Evolutionary conservation across 2,888 invertebrate species (phyloP).

Genomic region (Eristalis pertinax): DNA sequence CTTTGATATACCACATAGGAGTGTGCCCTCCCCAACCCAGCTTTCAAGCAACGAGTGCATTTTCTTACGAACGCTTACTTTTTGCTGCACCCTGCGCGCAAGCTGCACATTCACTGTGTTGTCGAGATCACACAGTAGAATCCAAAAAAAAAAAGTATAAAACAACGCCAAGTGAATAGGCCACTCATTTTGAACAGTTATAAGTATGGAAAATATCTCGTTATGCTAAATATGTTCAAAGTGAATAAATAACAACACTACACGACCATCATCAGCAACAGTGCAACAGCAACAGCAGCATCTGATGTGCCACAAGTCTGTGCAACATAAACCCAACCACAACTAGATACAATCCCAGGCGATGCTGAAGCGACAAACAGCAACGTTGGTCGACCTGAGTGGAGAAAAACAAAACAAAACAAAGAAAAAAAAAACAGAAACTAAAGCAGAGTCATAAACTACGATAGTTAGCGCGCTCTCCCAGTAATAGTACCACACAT

Average conservation of each 20-base stretch:
- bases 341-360: not conserved
- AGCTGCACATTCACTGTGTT: not conserved
- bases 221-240: constrained; percentile 70
- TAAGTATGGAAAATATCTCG: constrained; percentile 66
- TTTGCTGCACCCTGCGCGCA: not conserved
- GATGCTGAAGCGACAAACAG: constrained; percentile 6
- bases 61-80: not conserved
- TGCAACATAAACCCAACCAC: constrained; percentile 7
- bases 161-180: constrained; percentile 21
- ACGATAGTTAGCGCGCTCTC: constrained; percentile 56
- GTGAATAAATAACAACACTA: constrained; percentile 54
- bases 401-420: constrained; percentile 5
- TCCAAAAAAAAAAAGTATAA: not conserved
- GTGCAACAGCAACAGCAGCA: constrained; percentile 23
- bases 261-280: constrained; percentile 15
- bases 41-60: not conserved
- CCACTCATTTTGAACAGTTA: constrained; percentile 64
- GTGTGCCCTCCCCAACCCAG: not conserved
- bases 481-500: constrained; percentile 48
- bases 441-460: constrained; percentile 34
- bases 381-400: constrained; percentile 16
- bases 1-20: not conserved
- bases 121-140: not conserved
- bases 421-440: constrained; percentile 24
- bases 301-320: constrained; percentile 34